phyloP scores from a whole-genome alignment of 2,797 vertebrate genomes.

The Rhincodon typus region DNA sequence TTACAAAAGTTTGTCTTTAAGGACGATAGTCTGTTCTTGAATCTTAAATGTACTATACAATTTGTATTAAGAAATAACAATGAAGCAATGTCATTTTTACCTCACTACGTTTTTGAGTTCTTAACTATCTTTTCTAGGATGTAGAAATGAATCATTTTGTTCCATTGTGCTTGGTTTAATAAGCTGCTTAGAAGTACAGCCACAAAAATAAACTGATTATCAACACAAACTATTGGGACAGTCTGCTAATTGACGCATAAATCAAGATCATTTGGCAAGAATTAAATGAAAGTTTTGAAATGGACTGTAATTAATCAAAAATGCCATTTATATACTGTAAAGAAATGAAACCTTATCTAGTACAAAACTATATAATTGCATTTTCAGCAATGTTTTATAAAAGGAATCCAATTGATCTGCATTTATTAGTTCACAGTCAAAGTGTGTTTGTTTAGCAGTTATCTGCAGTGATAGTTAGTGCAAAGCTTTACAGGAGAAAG shows the following conservation, averaged over 20 bases:
- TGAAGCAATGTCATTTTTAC: background rate
- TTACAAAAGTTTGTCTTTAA: background rate
- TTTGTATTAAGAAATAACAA: background rate
- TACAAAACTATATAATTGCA: background rate
- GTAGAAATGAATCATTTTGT: background rate
- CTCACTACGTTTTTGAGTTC: background rate
- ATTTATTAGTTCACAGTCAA: background rate
- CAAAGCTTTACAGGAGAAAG: background rate
- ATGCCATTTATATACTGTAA: background rate
- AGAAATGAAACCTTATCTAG: background rate
- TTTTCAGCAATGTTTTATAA: background rate
- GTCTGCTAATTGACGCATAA: slow-evolving; percentile 18
- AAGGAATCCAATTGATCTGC: background rate
- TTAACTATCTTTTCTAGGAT: background rate
- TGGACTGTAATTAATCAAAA: slow-evolving; percentile 13
- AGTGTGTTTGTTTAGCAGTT: background rate
- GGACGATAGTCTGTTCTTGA: background rate
- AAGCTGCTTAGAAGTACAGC: background rate
- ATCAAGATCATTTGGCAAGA: slow-evolving; percentile 25
- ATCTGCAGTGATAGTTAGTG: background rate
- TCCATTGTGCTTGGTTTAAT: background rate
- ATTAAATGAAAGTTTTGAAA: background rate
- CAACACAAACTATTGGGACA: background rate
- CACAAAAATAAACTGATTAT: slow-evolving; percentile 9
- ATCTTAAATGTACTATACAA: background rate